A percentile compares a stretch with the other conserved stretches of the same genome.
Conservation (phyloP, 2,797 vertebrate genomes). For the Taenioides sp. region DNA sequence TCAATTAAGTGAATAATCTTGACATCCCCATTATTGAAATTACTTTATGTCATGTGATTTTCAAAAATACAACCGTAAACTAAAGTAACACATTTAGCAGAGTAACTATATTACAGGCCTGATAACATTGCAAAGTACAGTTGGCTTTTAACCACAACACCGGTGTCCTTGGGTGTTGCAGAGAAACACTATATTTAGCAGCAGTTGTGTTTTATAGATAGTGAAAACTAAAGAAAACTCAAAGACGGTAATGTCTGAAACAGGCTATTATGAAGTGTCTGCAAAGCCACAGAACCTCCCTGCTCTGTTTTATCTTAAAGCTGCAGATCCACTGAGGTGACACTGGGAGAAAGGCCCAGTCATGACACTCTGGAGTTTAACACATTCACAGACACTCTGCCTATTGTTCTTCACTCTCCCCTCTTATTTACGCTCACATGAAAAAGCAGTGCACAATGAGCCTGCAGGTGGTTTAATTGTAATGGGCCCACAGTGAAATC, state of each 20-base stretch:
- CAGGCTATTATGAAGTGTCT: conserved; percentile 44
- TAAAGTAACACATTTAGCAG: neutral
- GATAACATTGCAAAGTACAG: conserved; percentile 44
- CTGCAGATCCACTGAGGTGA: conserved; percentile 53
- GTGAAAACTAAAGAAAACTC: conserved; percentile 31
- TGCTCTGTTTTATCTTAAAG: conserved; percentile 60
- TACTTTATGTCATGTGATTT: no score
- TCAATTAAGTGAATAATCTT: no score
- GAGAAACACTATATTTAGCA: conserved; percentile 36
- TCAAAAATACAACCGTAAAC: neutral
- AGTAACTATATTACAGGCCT: conserved; percentile 29
- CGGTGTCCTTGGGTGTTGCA: conserved; percentile 18
- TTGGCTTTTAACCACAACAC: conserved; percentile 27
- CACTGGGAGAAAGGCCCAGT: conserved; percentile 34
- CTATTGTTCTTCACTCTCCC: conserved; percentile 16
- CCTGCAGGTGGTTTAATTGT: conserved; percentile 46
- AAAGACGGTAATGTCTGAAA: conserved; percentile 42
- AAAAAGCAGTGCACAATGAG: conserved; percentile 46
- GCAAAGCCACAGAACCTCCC: conserved; percentile 44
- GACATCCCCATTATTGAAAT: no score
- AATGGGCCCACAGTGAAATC: conserved; percentile 54
- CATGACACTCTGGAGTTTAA: conserved; percentile 33
- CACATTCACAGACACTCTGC: conserved; percentile 8
- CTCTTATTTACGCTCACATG: conserved; percentile 17
- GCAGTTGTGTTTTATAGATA: conserved; percentile 49